Conservation (phyloP, 2,113 vertebrate genomes). For the Apaloderma vittatum region DNA sequence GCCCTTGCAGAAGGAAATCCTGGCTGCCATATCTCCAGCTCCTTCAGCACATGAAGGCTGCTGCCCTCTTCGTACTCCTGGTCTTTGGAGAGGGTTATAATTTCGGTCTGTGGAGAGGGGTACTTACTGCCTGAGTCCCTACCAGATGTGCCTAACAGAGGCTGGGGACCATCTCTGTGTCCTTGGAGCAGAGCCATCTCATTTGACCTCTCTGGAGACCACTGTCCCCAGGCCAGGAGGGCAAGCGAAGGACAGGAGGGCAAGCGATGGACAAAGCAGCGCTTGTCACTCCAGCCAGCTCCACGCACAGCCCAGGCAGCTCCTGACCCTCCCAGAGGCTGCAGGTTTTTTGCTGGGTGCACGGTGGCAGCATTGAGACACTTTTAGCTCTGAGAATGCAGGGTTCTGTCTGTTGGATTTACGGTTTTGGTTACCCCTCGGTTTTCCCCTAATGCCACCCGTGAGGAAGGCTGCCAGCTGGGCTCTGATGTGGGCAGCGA, state of each 20-base stretch:
- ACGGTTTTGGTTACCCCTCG: rapidly evolving
- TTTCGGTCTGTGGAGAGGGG: slow-evolving; percentile 43
- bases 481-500: background rate
- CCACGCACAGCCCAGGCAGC: rapidly evolving
- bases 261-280: background rate
- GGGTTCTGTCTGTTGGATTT: rapidly evolving
- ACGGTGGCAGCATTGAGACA: slow-evolving; percentile 58
- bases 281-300: background rate
- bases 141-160: background rate
- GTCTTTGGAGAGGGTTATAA: background rate
- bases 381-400: background rate
- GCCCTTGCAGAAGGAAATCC: background rate
- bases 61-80: background rate
- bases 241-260: background rate
- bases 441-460: background rate
- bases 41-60: background rate
- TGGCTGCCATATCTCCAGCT: slow-evolving; percentile 43
- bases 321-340: background rate
- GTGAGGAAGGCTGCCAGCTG: background rate
- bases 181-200: background rate
- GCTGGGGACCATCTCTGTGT: background rate
- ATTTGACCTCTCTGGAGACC: background rate
- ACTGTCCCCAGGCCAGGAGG: background rate
- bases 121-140: rapidly evolving
- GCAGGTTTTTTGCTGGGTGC: slow-evolving; percentile 38